Percentiles rank a stretch among this genome's conserved stretches.
Evolutionary conservation across 92 coral and sea anemone species (phyloP).

Genomic region (Actinernus sp.): DNA sequence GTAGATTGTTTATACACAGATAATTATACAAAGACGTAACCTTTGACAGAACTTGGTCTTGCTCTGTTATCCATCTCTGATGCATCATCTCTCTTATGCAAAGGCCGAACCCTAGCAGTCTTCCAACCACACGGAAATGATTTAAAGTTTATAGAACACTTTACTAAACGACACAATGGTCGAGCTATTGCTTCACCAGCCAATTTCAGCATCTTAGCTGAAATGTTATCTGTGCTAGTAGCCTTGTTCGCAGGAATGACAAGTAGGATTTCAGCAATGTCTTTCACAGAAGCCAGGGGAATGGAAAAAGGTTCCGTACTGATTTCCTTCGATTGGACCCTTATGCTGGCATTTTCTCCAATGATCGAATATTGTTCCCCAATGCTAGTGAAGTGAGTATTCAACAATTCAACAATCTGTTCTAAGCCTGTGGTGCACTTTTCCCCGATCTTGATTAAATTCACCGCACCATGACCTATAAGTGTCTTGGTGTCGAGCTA

Average conservation of each 20-base stretch:
- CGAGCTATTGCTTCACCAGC: background rate
- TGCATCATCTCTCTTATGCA: constrained; percentile 12
- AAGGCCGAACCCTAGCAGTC: constrained; percentile 4
- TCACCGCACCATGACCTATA: constrained; percentile 1
- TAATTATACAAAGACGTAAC: constrained; percentile 2
- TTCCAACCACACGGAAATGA: constrained; percentile 4
- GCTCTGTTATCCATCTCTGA: background rate
- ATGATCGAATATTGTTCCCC: background rate
- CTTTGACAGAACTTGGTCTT: constrained; percentile 3
- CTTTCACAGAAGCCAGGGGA: background rate
- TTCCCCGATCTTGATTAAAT: constrained; percentile 1
- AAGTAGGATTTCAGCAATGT: background rate
- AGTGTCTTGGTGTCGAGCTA: no score
- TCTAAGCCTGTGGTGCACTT: background rate
- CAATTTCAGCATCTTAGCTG: constrained; percentile 2
- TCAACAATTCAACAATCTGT: constrained; percentile 6
- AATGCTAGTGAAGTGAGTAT: constrained; percentile 6
- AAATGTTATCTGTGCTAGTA: background rate
- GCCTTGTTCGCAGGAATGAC: background rate
- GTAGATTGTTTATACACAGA: background rate
- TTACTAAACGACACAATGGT: constrained; percentile 1
- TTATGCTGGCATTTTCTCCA: background rate
- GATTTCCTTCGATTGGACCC: background rate
- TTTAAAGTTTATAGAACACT: background rate
- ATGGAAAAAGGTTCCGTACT: background rate